Conservation (phyloP, 2,797 vertebrate species). For the Austrolebias charrua region DNA sequence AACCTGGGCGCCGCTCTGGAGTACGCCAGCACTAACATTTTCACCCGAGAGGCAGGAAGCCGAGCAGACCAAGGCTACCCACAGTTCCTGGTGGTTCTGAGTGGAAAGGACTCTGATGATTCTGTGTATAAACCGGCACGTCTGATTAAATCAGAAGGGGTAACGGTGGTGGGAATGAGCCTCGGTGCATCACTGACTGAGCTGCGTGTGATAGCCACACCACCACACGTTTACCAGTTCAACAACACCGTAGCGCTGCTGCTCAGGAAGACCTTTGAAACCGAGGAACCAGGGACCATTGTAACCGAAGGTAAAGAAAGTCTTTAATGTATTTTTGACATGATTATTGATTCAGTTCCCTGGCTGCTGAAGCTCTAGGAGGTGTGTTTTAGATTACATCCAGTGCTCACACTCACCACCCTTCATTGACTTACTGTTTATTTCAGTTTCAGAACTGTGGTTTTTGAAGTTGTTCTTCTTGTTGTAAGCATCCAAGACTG, state of each 20-base stretch:
- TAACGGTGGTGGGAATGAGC: conserved; percentile 75
- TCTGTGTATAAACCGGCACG: conserved; percentile 40
- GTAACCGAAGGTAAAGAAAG: conserved; percentile 57
- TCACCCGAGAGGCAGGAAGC: conserved; percentile 71
- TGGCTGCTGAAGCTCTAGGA: neutral
- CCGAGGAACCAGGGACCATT: neutral
- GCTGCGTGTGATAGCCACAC: conserved; percentile 54
- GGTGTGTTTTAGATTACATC: no score
- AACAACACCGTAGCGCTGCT: conserved; percentile 1
- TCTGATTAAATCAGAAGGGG: conserved; percentile 67
- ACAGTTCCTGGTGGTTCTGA: conserved; percentile 80
- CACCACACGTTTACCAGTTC: conserved; percentile 40
- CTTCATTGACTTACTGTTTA: no score
- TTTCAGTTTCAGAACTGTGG: no score
- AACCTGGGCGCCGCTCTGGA: conserved; percentile 74
- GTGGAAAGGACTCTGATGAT: conserved; percentile 75
- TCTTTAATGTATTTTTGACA: neutral
- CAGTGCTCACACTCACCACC: no score
- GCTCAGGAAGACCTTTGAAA: conserved; percentile 62
- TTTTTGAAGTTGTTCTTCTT: no score
- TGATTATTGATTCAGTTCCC: no score
- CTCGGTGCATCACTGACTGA: conserved; percentile 55
- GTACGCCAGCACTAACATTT: conserved; percentile 65
- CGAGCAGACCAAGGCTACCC: conserved; percentile 69
- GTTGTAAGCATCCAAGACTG: no score